These are phyloP conservation scores for Calcarius ornatus DNA, from an alignment of 2,113 vertebrate genomes.

Conservation along the genomic window DNA sequence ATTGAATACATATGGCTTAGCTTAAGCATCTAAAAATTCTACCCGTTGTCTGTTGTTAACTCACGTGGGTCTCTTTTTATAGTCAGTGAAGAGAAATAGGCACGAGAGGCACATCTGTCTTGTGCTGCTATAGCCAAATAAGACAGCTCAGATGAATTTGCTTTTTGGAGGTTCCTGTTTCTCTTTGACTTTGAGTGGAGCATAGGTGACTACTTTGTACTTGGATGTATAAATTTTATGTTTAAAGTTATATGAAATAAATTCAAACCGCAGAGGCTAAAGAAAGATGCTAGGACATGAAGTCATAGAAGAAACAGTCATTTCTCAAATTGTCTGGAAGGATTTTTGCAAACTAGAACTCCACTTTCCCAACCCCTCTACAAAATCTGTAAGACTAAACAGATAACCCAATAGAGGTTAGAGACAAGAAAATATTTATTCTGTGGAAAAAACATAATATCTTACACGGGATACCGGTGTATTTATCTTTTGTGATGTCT, in stretches of 20 bases:
- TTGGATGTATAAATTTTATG: background rate
- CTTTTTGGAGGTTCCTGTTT: background rate
- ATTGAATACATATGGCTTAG: background rate
- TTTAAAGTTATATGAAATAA: background rate
- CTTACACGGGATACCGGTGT: background rate
- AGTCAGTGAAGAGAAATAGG: background rate
- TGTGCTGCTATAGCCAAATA: background rate
- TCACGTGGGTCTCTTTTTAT: background rate
- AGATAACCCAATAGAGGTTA: background rate
- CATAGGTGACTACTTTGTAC: background rate
- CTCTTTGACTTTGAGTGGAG: background rate
- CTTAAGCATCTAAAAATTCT: background rate
- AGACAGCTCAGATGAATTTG: background rate
- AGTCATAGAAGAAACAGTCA: rapidly evolving
- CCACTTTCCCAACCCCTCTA: background rate
- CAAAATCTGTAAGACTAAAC: background rate
- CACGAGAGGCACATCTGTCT: background rate
- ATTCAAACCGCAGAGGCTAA: background rate
- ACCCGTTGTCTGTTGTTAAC: background rate
- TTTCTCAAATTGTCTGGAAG: background rate
- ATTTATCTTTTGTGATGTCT: background rate
- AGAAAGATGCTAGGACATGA: background rate
- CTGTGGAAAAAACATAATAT: background rate
- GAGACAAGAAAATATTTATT: background rate
- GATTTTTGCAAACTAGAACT: background rate